Evolutionary conservation across 92 coral and sea anemone genomes (phyloP).

Genomic region (Paragorgia papillata): DNA sequence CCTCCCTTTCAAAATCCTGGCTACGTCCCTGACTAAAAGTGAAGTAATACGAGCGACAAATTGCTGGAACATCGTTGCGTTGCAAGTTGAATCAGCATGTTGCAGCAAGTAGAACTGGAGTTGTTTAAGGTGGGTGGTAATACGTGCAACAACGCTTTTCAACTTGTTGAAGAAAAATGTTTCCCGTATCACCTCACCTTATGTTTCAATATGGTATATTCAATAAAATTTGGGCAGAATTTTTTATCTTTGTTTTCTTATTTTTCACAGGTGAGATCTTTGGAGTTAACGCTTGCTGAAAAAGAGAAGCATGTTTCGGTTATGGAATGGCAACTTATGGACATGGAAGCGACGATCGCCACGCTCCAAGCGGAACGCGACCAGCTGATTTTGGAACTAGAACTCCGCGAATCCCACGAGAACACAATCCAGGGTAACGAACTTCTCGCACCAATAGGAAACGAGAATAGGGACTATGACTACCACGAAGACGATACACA

Average conservation of each 20-base stretch:
- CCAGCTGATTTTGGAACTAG: slow-evolving; percentile 81
- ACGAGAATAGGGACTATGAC: background rate
- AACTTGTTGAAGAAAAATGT: too few species aligned
- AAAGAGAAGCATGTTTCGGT: slow-evolving; percentile 87
- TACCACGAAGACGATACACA: slow-evolving; percentile 32
- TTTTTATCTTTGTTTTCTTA: background rate
- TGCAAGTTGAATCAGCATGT: too few species aligned
- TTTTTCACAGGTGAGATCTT: slow-evolving; percentile 60
- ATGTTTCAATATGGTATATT: too few species aligned
- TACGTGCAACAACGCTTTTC: too few species aligned
- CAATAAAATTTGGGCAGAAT: too few species aligned
- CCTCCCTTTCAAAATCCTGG: too few species aligned
- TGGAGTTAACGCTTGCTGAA: slow-evolving; percentile 72
- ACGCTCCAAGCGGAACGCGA: slow-evolving; percentile 92
- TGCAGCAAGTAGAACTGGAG: too few species aligned
- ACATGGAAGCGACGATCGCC: slow-evolving; percentile 84
- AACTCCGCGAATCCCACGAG: slow-evolving; percentile 60
- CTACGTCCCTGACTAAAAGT: too few species aligned
- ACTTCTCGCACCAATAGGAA: slow-evolving; percentile 61
- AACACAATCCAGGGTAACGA: slow-evolving; percentile 67
- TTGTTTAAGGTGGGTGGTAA: too few species aligned
- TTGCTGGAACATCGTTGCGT: too few species aligned
- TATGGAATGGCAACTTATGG: slow-evolving; percentile 93
- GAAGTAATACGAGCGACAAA: too few species aligned
- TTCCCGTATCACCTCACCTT: too few species aligned